Base-by-base conservation (phyloP, 2,888 invertebrate genomes). In the Drosophila putrida region DNA sequence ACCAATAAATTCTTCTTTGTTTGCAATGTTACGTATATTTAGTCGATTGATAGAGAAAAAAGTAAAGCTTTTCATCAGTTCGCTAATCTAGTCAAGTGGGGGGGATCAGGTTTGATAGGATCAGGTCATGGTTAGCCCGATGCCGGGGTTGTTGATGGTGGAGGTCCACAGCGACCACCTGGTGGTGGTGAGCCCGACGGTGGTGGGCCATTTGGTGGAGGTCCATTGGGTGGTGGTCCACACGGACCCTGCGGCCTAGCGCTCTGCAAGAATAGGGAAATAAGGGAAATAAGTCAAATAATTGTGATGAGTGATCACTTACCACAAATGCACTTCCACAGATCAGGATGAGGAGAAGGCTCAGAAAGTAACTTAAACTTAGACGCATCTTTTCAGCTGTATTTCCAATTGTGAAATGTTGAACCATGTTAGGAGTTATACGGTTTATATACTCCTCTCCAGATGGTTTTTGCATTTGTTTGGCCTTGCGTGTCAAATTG, bases 101-200 rank as follows among this genome's bases (percentile, higher is more conserved):
- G 39, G 31, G 6, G 8, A 9, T 13, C 27, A 9, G n/a, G 27
- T n/a, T 4, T 4, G 27, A 6, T 13, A 6, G 10, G 9, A n/a
- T 38, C 10, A 39, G 10, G 20, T 47, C 6, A 20, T 20, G 36
- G 2, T 55, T 58, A 81, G 2, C 74, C 82, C 0, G 88, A 20
- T 11, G 80, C 13, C 5, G 88, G 53, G 4, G 85, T 68, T 6
- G 85, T 78, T 9, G 75, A 31, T 0, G 68, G 60, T 0, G 78
- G 75, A 0, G 71, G 51, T n/a, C 50, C 39, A 5, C 75, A 70
- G 10, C 63, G 86, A 31, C 68, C 71, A 4, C 68, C 75, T 10
- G 81, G 86, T 6, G 88, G 86, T 6, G 88, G 88, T 9, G 65
- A 73, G 4, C 78, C 88, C 11, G 84, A 51, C 1, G 82, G 88